A percentile compares a stretch with the other conserved stretches of the same genome.
phyloP scores from a whole-genome alignment of 2,888 invertebrate genomes.

The Syritta pipiens region DNA sequence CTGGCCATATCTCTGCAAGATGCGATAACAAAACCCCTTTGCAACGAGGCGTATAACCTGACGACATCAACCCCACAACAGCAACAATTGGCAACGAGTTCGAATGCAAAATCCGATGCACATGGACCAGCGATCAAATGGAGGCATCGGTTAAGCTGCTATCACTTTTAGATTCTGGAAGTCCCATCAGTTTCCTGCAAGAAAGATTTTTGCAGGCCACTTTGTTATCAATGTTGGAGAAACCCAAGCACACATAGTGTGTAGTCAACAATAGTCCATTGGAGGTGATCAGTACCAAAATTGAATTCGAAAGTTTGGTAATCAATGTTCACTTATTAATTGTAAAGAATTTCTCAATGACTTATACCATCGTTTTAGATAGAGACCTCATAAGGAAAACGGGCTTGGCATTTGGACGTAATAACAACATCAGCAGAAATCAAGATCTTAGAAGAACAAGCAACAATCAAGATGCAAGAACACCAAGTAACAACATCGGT shows the following conservation, averaged over 20 bases:
- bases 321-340: conserved; percentile 34
- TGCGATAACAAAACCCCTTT: too few species aligned
- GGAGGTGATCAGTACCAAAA: not conserved
- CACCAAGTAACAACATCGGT: too few species aligned
- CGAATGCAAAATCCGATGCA: not conserved
- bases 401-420: not conserved
- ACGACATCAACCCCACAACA: too few species aligned
- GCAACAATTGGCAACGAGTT: not conserved
- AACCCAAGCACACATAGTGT: not conserved
- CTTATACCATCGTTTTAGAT: conserved; percentile 36
- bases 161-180: not conserved
- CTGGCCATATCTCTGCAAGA: too few species aligned
- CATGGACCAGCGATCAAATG: not conserved
- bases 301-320: not conserved
- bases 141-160: not conserved
- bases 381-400: conserved; percentile 44
- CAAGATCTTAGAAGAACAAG: too few species aligned
- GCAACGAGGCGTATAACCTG: too few species aligned
- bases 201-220: not conserved
- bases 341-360: conserved; percentile 42
- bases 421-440: too few species aligned
- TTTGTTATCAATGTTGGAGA: not conserved
- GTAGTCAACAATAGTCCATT: not conserved
- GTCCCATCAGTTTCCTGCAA: not conserved
- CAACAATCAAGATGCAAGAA: too few species aligned